Conservation (phyloP, 2,113 vertebrate genomes). For the Burhinus bistriatus region DNA sequence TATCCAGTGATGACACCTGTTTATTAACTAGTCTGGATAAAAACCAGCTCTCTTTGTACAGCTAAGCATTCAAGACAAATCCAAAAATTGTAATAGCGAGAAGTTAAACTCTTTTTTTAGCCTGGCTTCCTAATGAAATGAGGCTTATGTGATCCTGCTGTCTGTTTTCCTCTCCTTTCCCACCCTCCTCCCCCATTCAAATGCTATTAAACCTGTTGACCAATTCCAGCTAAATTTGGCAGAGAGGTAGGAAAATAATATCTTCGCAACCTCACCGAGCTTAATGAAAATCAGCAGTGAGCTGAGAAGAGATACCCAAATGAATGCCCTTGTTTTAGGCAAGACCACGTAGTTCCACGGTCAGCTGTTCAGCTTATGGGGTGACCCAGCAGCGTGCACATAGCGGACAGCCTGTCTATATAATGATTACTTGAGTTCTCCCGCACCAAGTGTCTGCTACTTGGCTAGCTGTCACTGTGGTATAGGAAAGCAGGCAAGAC, state of each 20-base stretch:
- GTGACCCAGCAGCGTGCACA: neutral
- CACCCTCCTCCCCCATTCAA: constrained; percentile 25
- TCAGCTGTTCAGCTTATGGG: neutral
- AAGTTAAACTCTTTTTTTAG: neutral
- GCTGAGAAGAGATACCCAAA: neutral
- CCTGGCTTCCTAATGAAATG: constrained; percentile 16
- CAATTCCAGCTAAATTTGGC: constrained; percentile 47
- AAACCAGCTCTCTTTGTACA: neutral
- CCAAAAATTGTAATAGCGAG: neutral
- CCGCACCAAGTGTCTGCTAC: neutral
- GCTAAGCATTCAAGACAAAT: neutral
- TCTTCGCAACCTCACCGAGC: neutral
- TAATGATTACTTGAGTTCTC: neutral
- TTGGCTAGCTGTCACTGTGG: neutral
- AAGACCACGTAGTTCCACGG: neutral
- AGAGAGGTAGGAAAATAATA: constrained; percentile 1
- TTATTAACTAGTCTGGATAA: neutral
- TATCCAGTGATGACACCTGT: neutral
- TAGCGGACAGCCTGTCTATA: neutral
- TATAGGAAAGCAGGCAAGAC: neutral
- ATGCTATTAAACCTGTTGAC: constrained; percentile 47
- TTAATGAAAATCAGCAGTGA: neutral
- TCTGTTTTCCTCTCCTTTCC: constrained; percentile 48
- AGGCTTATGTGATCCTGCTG: constrained; percentile 42
- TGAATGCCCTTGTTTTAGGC: neutral